Conservation (phyloP, 2,888 invertebrate species). For the Pandemis heparana region DNA sequence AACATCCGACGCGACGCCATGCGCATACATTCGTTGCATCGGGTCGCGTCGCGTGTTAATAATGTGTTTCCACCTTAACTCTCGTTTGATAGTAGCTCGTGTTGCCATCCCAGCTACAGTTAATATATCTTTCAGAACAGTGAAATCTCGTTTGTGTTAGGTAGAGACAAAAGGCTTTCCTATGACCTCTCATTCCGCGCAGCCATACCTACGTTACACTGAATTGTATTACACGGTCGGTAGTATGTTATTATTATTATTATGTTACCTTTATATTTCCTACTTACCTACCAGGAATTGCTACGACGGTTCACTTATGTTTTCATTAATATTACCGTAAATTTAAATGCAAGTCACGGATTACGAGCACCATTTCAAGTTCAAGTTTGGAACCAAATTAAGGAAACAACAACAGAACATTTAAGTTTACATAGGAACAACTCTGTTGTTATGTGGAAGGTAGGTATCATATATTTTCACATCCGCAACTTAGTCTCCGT, state of each 20-base stretch:
- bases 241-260: background rate
- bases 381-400: background rate
- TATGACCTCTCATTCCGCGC: background rate
- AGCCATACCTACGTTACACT: background rate
- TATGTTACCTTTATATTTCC: slow-evolving; percentile 7
- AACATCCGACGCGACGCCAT: too few relatives aligned
- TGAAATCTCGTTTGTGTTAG: too few relatives aligned
- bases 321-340: background rate
- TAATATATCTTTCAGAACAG: too few relatives aligned
- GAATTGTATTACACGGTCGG: background rate
- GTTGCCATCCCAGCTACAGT: too few relatives aligned
- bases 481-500: too few relatives aligned
- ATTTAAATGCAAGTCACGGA: slow-evolving; percentile 8
- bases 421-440: background rate
- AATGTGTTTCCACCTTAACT: too few relatives aligned
- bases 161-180: background rate
- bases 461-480: too few relatives aligned
- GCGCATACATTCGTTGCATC: too few relatives aligned
- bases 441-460: too few relatives aligned
- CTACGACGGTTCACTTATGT: background rate
- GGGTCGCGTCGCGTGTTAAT: too few relatives aligned
- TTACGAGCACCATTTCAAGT: background rate
- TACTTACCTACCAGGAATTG: background rate
- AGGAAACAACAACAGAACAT: background rate
- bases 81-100: too few relatives aligned